These are phyloP conservation scores for Hyalella azteca DNA, from an alignment of 2,888 invertebrate species.

Conservation along the genomic window DNA sequence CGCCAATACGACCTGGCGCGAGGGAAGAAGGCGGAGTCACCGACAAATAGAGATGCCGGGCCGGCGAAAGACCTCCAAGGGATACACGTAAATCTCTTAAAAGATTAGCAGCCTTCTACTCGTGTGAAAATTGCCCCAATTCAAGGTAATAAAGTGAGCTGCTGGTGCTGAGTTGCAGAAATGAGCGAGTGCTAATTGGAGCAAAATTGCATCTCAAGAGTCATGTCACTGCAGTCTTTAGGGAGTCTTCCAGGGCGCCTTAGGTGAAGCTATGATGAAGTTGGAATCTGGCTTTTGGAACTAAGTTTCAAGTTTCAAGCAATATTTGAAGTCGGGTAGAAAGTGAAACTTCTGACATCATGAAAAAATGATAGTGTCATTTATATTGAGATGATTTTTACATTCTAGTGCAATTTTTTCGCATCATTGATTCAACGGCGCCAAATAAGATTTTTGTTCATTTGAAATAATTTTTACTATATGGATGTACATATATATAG, in stretches of 20 bases:
- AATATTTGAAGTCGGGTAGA: no score
- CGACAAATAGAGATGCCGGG: background rate
- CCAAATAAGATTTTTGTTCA: no score
- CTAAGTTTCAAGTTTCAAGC: no score
- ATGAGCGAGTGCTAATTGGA: background rate
- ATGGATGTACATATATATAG: no score
- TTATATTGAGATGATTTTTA: no score
- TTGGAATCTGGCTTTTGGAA: no score
- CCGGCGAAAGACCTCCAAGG: constrained; percentile 3
- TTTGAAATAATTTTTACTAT: no score
- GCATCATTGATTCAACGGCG: no score
- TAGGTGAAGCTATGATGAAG: no score
- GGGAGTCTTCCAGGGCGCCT: background rate
- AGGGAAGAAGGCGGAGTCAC: background rate
- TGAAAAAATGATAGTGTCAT: no score
- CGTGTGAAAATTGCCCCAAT: constrained; percentile 13
- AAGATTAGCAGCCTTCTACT: constrained; percentile 1
- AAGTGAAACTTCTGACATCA: no score
- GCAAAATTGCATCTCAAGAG: constrained; percentile 4
- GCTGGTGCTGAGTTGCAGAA: constrained; percentile 22
- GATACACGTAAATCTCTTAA: constrained; percentile 31
- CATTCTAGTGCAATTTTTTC: no score
- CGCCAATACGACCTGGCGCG: background rate
- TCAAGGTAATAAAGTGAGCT: constrained; percentile 23
- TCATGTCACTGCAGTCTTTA: background rate